These are phyloP conservation scores for Anisognathus igniventris DNA, from an alignment of 2,797 vertebrate genomes.

Conservation along the genomic window DNA sequence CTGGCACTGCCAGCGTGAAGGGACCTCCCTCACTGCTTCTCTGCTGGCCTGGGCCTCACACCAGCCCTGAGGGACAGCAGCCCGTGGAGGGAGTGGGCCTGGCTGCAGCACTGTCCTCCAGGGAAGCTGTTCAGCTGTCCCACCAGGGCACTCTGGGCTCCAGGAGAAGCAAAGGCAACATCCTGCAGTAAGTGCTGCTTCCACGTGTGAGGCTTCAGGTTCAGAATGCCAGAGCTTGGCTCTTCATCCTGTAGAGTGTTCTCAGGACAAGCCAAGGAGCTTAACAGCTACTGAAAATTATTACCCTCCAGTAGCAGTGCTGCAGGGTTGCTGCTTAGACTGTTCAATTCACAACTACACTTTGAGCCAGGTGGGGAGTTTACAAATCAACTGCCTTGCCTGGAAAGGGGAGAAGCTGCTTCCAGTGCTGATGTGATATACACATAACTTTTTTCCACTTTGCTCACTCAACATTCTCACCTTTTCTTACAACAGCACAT, in stretches of 20 bases:
- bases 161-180: neutral
- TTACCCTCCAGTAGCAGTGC: neutral
- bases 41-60: neutral
- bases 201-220: neutral
- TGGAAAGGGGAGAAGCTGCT: neutral
- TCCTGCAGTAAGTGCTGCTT: neutral
- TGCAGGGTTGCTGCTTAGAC: neutral
- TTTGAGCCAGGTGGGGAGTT: neutral
- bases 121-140: neutral
- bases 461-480: neutral
- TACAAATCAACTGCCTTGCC: neutral
- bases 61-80: neutral
- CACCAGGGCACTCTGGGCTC: rapidly evolving
- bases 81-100: rapidly evolving
- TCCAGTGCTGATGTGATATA: neutral
- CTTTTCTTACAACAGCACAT: neutral
- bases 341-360: neutral
- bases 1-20: neutral
- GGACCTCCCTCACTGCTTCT: neutral
- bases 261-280: neutral
- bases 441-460: neutral
- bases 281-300: neutral
- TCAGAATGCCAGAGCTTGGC: neutral
- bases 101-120: neutral
- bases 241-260: neutral